A percentile compares a stretch with the other conserved stretches of the same genome.
These are phyloP conservation scores for Setophaga kirtlandii DNA, from an alignment of 2,113 vertebrate species.

Conservation along the genomic window DNA sequence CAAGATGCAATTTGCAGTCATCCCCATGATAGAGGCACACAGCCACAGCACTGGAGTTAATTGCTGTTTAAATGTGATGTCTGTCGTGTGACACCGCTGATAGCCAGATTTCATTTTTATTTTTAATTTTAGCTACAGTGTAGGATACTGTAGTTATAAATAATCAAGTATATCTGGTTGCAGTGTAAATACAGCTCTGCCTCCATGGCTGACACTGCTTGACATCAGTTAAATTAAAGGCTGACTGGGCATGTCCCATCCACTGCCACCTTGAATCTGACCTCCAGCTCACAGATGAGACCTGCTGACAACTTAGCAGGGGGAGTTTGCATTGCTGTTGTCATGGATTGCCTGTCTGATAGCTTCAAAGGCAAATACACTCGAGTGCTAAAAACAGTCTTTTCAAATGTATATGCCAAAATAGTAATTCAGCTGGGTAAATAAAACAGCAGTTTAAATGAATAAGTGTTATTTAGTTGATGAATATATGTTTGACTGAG, in stretches of 20 bases:
- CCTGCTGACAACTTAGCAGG: constrained; percentile 10
- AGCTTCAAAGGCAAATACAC: constrained; percentile 11
- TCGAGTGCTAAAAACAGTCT: constrained; percentile 33
- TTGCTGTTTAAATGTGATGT: constrained; percentile 17
- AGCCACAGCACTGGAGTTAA: constrained; percentile 14
- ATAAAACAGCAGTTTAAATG: constrained; percentile 62
- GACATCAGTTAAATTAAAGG: constrained; percentile 26
- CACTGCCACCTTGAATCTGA: constrained; percentile 3
- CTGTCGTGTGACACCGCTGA: constrained; percentile 10
- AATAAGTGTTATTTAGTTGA: constrained; percentile 68
- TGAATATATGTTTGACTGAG: constrained; percentile 64
- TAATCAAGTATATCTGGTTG: neutral
- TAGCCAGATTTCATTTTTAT: neutral
- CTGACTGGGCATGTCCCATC: constrained; percentile 22
- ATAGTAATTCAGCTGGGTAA: constrained; percentile 69
- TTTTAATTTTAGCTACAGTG: constrained; percentile 13
- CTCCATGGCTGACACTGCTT: constrained; percentile 27
- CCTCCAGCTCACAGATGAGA: constrained; percentile 17
- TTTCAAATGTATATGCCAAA: constrained; percentile 59
- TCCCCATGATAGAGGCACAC: neutral
- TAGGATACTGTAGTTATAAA: constrained; percentile 8
- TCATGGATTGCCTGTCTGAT: neutral
- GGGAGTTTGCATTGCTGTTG: neutral
- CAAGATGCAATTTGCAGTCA: neutral
- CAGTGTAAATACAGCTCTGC: neutral